Percentiles rank a stretch among this genome's conserved stretches.
Evolutionary conservation across 1,140 invertebrate species (phyloP).

Genomic region (Harpegnathos saltator): DNA sequence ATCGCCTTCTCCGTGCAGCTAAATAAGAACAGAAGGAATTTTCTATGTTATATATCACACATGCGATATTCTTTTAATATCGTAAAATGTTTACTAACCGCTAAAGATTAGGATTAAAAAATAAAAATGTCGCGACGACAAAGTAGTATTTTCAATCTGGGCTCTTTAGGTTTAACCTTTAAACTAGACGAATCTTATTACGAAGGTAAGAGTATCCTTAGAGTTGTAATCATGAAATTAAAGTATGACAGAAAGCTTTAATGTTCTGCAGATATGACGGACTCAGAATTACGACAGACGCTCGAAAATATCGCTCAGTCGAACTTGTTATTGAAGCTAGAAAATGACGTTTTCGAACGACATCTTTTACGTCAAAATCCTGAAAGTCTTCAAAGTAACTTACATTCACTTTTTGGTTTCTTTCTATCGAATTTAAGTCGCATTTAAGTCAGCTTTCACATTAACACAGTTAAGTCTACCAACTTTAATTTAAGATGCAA

Average conservation of each 20-base stretch:
- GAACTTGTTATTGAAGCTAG: conserved; percentile 72
- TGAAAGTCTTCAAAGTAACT: conserved; percentile 70
- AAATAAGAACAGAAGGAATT: too few relatives aligned
- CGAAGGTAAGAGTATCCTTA: conserved; percentile 10
- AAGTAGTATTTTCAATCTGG: background rate
- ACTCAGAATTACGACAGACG: conserved; percentile 69
- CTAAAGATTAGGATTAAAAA: conserved; percentile 16
- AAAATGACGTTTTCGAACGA: conserved; percentile 80
- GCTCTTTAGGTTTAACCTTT: conserved; percentile 16
- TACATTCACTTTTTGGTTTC: conserved; percentile 5
- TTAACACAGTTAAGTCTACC: conserved; percentile 4
- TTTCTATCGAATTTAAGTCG: background rate
- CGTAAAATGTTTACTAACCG: background rate
- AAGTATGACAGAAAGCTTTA: background rate
- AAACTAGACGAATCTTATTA: conserved; percentile 46
- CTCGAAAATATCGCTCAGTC: conserved; percentile 64
- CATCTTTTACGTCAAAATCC: conserved; percentile 74
- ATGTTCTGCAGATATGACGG: conserved; percentile 68
- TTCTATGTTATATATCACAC: background rate
- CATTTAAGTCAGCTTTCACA: conserved; percentile 1
- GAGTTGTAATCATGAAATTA: background rate
- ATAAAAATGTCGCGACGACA: conserved; percentile 26
- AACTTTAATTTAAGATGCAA: too few relatives aligned
- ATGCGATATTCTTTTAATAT: background rate
- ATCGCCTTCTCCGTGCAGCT: too few relatives aligned